Evolutionary conservation across 2,113 vertebrate species (phyloP), one percentile per base, ranked within the genome.

Genomic region (Chaetura pelagica): DNA sequence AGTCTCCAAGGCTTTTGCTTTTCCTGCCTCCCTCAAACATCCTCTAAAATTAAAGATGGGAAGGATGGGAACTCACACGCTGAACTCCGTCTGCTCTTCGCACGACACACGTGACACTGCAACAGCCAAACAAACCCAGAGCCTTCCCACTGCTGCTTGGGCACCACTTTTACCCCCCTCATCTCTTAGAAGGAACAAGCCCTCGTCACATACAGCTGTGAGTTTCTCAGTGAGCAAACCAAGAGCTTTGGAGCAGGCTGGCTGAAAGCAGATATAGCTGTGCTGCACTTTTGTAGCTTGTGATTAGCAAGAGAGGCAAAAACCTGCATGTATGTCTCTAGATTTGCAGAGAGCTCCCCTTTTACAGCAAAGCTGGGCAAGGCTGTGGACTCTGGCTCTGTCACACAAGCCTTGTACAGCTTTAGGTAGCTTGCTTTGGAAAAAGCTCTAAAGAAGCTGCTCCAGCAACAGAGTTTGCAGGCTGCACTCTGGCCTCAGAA

Each of bases 1-100:
- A 96, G 93, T 97, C 96, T 95, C 97, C 89, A 96, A 90, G 94
- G 95, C 87, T 97, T 97, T 97, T 89, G 92, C 92, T 97, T 95
- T 96, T 94, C 93, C 95, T 97, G 78, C 89, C 93, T 96, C 96
- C 95, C 94, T 97, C 92, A 92, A 94, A 85, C 90, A 96, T 92
- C 93, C 96, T 96, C 95, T 96, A 97, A 97, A 96, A 93, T 97
- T 96, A 97, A 95, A 94, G 87, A 84, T 79, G 54, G 90, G 89
- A 77, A 93, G 89, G 89, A 93, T 95, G 93, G 92, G 90, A 95
- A 58, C 5, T 32, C 40, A 12, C 68, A 83, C 81, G 15, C 84
- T 87, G 82, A 93, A 95, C 91, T 71, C 93, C 21, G 75, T 89
- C 92, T 93, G 93, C 92, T 93, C 86, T 76, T 88, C 10, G 10